Evolutionary conservation across 2,888 invertebrate genomes (phyloP), one percentile per base, ranked within the genome.

Genomic region (Trachelus tabidus): DNA sequence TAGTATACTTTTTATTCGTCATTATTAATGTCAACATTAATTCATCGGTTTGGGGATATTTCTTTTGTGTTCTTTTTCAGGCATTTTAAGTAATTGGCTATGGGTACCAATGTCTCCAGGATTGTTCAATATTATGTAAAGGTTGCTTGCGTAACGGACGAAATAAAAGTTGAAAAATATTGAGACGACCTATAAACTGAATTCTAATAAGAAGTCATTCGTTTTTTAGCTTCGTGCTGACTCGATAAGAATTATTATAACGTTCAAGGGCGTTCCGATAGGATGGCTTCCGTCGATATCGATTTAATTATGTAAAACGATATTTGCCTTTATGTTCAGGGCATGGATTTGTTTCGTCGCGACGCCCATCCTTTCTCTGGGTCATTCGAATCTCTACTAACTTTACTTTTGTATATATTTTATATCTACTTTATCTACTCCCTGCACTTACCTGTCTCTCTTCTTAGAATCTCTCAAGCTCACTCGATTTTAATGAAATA

Each of bases 91-190:
- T 56, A 56, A 56, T 56, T 56, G 23, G 56, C 9, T 23, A 56
- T 56, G 23, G 56, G 56, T 56, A 56, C 56, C 56, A 23, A 23
- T 23, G 56, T 56, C 56, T 23, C 56, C 56, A 23, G 56, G 56
- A 9, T 56, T 23, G 56, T 56, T 23, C 23, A 56, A 23, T 56
- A 23, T 23, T 56, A 23, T 23, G 23, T 56, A 23, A 56, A 6
- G 56, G 56, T 23, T 2, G 56, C 9, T 56, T 56, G 56, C 23
- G 56, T 56, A 56, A 56, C 56, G 0, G 23, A 77, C 56, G 75
- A 77, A 75, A 75, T 77, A 77, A 77, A 77, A 69, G 75, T 23
- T 56, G 75, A 77, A 56, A 77, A 69, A 77, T 77, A 75, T 34
- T 40, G 56, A 33, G 15, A 73, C 68, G 77, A 74, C 35, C 73